Base-by-base conservation (phyloP, 2,888 invertebrate genomes). In the Amphipyra berbera region DNA sequence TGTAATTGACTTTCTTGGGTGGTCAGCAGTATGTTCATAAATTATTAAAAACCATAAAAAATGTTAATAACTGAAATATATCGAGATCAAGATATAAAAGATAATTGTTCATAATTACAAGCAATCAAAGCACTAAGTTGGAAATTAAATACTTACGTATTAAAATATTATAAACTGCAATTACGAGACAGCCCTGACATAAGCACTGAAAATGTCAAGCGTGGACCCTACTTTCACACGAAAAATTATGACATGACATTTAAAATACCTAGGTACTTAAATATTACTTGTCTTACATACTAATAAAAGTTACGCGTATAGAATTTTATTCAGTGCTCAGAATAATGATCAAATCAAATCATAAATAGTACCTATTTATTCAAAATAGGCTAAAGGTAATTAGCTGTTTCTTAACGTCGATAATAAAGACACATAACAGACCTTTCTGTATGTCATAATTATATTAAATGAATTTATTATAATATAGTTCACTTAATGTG, bases 121-220 rank as follows among this genome's bases (percentile, higher is more conserved):
- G 30, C 14, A 59, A 53, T 55, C n/a, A 38, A 5, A 44, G 38
- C 14, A 30, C 14, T 50, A 47, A 58, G 12, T 59, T 55, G 40
- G 33, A 52, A 55, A 68, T 73, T 62, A 70, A 68, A 66, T 61
- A 58, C n/a, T n/a, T n/a, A n/a, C 49, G 27, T 61, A 56, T 49
- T 62, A 57, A 67, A 69, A 62, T 59, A 44, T 58, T 52, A 57
- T 52, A 50, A 68, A 56, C 63, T 58, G 50, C 40, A 48, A 57
- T 67, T 61, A 64, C 37, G 72, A 41, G 78, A 9, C 79, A 82
- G 48, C 82, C 81, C 78, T 82, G 81, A 79, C 71, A 67, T 60
- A 49, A 59, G 56, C 53, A 15, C 66, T 68, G 68, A 61, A 82
- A 82, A 82, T 82, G 79, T 82, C 81, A 82, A 73, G 60, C 54